These are phyloP conservation scores for Corvus cornix DNA, from an alignment of 2,113 vertebrate species.

Conservation along the genomic window DNA sequence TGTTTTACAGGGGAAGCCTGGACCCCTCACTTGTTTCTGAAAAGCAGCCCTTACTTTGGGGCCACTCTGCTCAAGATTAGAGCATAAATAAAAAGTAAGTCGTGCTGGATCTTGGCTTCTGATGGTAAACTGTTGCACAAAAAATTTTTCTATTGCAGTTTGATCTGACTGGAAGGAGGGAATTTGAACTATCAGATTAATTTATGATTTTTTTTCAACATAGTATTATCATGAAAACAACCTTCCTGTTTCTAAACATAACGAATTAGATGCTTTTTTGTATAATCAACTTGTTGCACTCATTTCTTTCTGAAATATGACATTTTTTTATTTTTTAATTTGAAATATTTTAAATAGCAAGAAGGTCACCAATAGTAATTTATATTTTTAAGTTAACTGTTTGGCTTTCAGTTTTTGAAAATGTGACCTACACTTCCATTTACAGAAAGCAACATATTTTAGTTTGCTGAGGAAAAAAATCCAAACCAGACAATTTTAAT, in stretches of 20 bases:
- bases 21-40: background rate
- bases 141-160: background rate
- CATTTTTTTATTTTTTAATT: background rate
- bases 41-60: background rate
- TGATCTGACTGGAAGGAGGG: background rate
- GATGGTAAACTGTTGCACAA: background rate
- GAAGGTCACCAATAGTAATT: background rate
- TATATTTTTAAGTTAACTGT: background rate
- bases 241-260: background rate
- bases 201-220: background rate
- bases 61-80: background rate
- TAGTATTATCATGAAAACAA: background rate
- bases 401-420: background rate
- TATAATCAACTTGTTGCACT: background rate
- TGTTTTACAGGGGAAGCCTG: background rate
- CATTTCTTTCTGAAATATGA: background rate
- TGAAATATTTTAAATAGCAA: background rate
- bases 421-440: rapidly evolving
- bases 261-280: background rate
- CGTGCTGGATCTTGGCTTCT: background rate
- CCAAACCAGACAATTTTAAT: background rate
- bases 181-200: background rate
- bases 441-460: background rate
- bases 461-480: background rate
- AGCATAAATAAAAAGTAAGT: background rate